phyloP scores from a whole-genome alignment of 2,888 invertebrate species.

The Chelonus formosanus region DNA sequence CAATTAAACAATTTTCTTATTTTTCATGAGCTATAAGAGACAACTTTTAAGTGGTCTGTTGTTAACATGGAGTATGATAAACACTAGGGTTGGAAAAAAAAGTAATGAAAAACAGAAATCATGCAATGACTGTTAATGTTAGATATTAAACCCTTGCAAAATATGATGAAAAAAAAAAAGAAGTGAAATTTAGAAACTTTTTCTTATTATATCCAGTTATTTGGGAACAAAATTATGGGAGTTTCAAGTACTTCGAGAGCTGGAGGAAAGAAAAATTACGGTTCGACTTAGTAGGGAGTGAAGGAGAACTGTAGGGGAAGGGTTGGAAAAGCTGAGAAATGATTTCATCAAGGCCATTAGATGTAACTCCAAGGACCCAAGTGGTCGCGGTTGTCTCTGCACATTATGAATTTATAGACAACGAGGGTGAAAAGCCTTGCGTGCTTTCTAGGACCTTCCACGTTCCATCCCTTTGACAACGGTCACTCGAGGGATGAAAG shows the following conservation, averaged over 20 bases:
- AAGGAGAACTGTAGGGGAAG: slow-evolving; percentile 3
- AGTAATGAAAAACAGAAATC: too few relatives aligned
- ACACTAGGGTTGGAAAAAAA: too few relatives aligned
- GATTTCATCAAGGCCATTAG: slow-evolving; percentile 18
- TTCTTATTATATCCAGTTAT: background rate
- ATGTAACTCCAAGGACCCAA: background rate
- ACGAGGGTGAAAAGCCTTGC: slow-evolving; percentile 34
- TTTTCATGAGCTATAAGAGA: too few relatives aligned
- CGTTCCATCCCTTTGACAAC: slow-evolving; percentile 3
- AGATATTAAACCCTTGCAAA: too few relatives aligned
- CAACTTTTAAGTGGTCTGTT: too few relatives aligned
- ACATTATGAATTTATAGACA: slow-evolving; percentile 47
- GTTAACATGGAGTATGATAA: too few relatives aligned
- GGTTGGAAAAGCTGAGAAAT: slow-evolving; percentile 12
- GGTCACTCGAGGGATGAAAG: slow-evolving; percentile 21
- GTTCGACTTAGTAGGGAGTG: background rate
- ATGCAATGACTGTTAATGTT: too few relatives aligned
- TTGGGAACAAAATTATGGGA: too few relatives aligned
- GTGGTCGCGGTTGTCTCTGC: slow-evolving; percentile 29
- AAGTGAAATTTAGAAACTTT: background rate
- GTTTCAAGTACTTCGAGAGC: background rate
- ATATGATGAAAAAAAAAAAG: background rate
- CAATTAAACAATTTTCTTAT: too few relatives aligned
- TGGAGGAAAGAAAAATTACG: too few relatives aligned
- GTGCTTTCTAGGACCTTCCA: slow-evolving; percentile 18